phyloP scores from a whole-genome alignment of 2,888 invertebrate species.

The Eugnorisma glareosa region DNA sequence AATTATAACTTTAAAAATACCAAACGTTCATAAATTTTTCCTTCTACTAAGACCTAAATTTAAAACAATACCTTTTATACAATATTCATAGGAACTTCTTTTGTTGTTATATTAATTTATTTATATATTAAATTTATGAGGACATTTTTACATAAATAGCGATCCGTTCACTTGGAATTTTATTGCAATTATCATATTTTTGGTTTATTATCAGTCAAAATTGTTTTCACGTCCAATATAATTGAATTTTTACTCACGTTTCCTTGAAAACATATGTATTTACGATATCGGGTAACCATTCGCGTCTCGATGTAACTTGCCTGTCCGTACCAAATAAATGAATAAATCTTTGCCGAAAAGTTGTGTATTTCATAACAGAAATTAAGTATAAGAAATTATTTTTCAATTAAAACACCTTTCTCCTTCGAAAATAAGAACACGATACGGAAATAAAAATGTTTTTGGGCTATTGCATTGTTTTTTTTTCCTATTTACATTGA shows the following conservation, averaged over 20 bases:
- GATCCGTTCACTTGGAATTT: constrained; percentile 87
- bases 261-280: constrained; percentile 84
- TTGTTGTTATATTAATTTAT: constrained; percentile 90
- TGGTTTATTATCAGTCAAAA: constrained; percentile 78
- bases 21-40: constrained; percentile 90
- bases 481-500: constrained; percentile 85
- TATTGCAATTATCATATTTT: constrained; percentile 77
- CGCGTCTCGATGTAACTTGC: constrained; percentile 82
- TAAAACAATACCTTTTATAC: constrained; percentile 90
- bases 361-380: constrained; percentile 84
- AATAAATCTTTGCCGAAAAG: constrained; percentile 83
- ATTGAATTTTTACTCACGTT: constrained; percentile 81
- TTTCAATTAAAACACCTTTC: constrained; percentile 73
- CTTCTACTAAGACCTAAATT: constrained; percentile 90
- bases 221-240: constrained; percentile 77
- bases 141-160: constrained; percentile 90
- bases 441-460: constrained; percentile 82
- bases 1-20: constrained; percentile 90
- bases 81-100: constrained; percentile 91
- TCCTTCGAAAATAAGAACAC: constrained; percentile 78
- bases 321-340: constrained; percentile 82
- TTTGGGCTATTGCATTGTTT: constrained; percentile 90
- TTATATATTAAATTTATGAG: constrained; percentile 90
- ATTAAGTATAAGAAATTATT: constrained; percentile 71
- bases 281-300: constrained; percentile 82